Evolutionary conservation across 2,113 vertebrate species (phyloP).

Genomic region (Martes martes): DNA sequence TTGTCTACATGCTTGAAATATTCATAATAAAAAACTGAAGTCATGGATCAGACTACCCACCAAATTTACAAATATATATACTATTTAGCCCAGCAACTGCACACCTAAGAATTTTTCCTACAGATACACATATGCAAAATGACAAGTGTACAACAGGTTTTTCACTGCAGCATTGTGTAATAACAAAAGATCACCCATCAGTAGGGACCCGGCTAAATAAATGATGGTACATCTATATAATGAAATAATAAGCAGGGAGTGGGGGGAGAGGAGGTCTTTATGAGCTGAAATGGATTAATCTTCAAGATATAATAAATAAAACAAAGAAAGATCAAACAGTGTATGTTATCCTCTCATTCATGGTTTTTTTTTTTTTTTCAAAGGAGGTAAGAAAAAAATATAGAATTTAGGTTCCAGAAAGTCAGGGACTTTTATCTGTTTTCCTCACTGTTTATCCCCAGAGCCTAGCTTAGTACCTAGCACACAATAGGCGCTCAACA

Average conservation of each 20-base stretch:
- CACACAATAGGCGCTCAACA: background rate
- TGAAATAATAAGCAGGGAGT: background rate
- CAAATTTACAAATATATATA: conserved; percentile 6
- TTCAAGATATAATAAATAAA: background rate
- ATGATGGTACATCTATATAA: background rate
- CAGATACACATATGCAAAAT: conserved; percentile 3
- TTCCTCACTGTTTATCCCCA: background rate
- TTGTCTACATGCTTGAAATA: conserved; percentile 11
- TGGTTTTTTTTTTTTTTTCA: background rate
- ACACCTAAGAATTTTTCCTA: conserved; percentile 30
- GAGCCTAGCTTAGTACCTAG: background rate
- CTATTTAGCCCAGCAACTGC: background rate
- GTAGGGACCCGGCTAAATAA: background rate
- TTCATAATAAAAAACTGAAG: conserved; percentile 24
- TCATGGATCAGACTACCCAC: background rate
- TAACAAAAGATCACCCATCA: background rate
- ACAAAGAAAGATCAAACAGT: background rate
- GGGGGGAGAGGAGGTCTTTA: background rate
- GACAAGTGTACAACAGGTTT: background rate
- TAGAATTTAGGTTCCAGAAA: conserved; percentile 21
- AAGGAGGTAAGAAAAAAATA: background rate
- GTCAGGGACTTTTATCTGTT: background rate
- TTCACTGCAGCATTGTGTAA: conserved; percentile 30
- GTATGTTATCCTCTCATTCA: background rate
- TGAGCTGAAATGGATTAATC: background rate